Evolutionary conservation across 1,140 invertebrate genomes (phyloP).

Genomic region (Phocides pigmalion): DNA sequence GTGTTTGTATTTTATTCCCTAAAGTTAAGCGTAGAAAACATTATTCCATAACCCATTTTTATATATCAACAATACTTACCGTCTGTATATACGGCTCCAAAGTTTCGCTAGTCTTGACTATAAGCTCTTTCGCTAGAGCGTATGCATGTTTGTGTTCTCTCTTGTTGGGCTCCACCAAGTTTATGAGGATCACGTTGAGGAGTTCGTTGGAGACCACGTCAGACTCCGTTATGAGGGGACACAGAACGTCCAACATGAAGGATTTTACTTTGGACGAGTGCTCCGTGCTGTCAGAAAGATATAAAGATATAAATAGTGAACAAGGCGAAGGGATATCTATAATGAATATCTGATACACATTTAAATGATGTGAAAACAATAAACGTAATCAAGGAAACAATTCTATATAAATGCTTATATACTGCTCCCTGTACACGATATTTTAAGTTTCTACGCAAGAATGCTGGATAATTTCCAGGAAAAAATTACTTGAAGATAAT

Average conservation of each 20-base stretch:
- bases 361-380: too few relatives aligned
- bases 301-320: too few relatives aligned
- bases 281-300: slow-evolving; percentile 89
- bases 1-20: too few relatives aligned
- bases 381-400: too few relatives aligned
- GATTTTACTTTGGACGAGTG: slow-evolving; percentile 98
- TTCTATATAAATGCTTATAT: too few relatives aligned
- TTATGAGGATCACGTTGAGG: slow-evolving; percentile 96
- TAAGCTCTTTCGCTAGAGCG: slow-evolving; percentile 94
- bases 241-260: slow-evolving; percentile 97
- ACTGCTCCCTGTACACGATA: too few relatives aligned
- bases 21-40: too few relatives aligned
- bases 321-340: background rate
- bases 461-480: too few relatives aligned
- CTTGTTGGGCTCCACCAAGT: slow-evolving; percentile 98
- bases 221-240: slow-evolving; percentile 96
- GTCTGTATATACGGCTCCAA: slow-evolving; percentile 97
- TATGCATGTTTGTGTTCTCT: slow-evolving; percentile 95
- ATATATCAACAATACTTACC: slow-evolving; percentile 84
- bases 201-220: slow-evolving; percentile 97
- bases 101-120: slow-evolving; percentile 95
- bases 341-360: background rate
- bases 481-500: too few relatives aligned
- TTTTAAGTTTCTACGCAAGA: too few relatives aligned
- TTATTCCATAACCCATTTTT: too few relatives aligned